Evolutionary conservation across 1,140 invertebrate genomes (phyloP).

Genomic region (Drosophila tropicalis): DNA sequence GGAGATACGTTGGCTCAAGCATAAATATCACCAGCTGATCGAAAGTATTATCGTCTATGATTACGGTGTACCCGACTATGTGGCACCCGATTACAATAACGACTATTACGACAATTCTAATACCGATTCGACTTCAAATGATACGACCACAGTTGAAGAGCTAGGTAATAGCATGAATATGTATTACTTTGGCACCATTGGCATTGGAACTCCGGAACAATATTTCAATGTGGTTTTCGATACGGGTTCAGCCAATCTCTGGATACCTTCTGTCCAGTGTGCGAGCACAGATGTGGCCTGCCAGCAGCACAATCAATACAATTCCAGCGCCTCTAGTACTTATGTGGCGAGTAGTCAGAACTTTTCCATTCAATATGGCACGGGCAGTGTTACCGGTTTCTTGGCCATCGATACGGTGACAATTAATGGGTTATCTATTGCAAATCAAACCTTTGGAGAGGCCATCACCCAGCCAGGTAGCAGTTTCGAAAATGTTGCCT

Average conservation of each 20-base stretch:
- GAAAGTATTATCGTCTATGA: slow-evolving; percentile 21
- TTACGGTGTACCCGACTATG: slow-evolving; percentile 32
- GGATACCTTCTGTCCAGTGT: slow-evolving; percentile 69
- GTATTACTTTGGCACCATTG: slow-evolving; percentile 88
- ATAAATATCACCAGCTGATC: slow-evolving; percentile 49
- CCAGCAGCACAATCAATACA: slow-evolving; percentile 67
- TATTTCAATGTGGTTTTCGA: slow-evolving; percentile 80
- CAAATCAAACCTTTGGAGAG: slow-evolving; percentile 97
- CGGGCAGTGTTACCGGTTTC: slow-evolving; percentile 61
- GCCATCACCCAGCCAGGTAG: slow-evolving; percentile 95
- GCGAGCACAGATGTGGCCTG: slow-evolving; percentile 58
- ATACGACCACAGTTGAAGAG: slow-evolving; percentile 29
- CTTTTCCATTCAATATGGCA: slow-evolving; percentile 72
- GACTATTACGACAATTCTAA: slow-evolving; percentile 34
- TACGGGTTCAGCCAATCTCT: slow-evolving; percentile 70
- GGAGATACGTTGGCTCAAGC: slow-evolving; percentile 44
- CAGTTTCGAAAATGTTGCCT: slow-evolving; percentile 96
- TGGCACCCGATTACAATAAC: slow-evolving; percentile 38
- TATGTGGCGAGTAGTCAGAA: slow-evolving; percentile 53
- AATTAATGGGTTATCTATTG: slow-evolving; percentile 87
- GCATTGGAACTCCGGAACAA: slow-evolving; percentile 96
- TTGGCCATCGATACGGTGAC: slow-evolving; percentile 66
- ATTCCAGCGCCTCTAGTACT: slow-evolving; percentile 63
- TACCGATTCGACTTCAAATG: slow-evolving; percentile 16
- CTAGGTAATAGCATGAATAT: slow-evolving; percentile 65